Percentiles rank a stretch among this genome's conserved stretches.
Evolutionary conservation across 2,797 vertebrate species (phyloP).

Genomic region (Selene dorsalis): DNA sequence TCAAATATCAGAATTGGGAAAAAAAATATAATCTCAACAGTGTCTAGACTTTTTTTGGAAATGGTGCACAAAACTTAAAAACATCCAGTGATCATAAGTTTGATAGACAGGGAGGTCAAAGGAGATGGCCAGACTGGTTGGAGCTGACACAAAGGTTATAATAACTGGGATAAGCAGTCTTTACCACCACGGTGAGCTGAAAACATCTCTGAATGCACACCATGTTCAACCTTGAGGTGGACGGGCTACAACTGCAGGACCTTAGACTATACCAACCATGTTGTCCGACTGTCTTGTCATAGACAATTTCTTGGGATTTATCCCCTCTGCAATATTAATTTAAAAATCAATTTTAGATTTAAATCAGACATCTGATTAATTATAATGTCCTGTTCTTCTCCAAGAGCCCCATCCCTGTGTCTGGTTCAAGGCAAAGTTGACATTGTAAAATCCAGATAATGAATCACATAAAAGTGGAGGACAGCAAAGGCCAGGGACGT

Average conservation of each 20-base stretch:
- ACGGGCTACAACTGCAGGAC: not conserved
- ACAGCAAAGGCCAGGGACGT: slow-evolving; percentile 38
- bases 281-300: not conserved
- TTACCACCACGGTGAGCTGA: not conserved
- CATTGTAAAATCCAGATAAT: slow-evolving; percentile 58
- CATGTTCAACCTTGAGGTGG: not conserved
- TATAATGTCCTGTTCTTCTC: slow-evolving; percentile 21
- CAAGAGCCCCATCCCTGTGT: slow-evolving; percentile 26
- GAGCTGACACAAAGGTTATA: not conserved
- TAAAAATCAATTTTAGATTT: slow-evolving; percentile 1
- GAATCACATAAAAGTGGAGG: slow-evolving; percentile 55
- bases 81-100: not conserved
- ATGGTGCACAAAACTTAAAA: not conserved
- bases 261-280: not conserved
- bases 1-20: not conserved
- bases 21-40: not conserved
- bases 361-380: slow-evolving; percentile 33
- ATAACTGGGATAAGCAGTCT: not conserved
- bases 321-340: not conserved
- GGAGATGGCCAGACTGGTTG: not conserved
- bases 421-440: slow-evolving; percentile 61
- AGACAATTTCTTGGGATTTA: not conserved
- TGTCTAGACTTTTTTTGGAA: not conserved
- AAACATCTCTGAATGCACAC: slow-evolving; percentile 2
- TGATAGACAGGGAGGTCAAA: not conserved